Base-by-base conservation (phyloP, 2,113 vertebrate genomes). In the Phyllopteryx taeniolatus region DNA sequence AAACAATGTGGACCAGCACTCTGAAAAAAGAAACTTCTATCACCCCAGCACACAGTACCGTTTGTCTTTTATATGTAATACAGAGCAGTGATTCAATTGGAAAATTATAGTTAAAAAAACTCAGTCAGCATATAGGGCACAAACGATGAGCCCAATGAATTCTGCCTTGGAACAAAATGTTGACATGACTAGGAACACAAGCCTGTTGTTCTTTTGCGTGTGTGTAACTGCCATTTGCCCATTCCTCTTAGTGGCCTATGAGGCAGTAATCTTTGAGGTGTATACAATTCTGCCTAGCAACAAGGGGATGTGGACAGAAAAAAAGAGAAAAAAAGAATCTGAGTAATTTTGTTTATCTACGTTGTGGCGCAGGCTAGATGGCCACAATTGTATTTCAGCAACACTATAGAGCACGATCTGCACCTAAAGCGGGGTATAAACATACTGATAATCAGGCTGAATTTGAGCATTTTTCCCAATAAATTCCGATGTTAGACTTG, bases 1-100 rank as follows among this genome's bases (percentile, higher is more conserved):
- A 92, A 84, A 99, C 93, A 74, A 97, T 94, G 77, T 97, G 93
- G 1, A 96, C 92, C 78, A 99, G 92, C 71, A 98, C 98, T 90
- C 98, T 99, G 89, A 4, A 90, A 86, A 82, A 43, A 74, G 59
- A 61, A 4, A 15, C 8, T 60, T 51, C 12, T 17, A 51, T 51
- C 46, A 7, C 53, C 8, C 17, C 42, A 53, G 56, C 43, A 20
- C 19, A 39, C 14, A 15, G 15, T 2, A 17, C 59, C 7, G 27
- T 60, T 60, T 59, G 12, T 59, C 56, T 61, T 17, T 62, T 20
- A 39, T 20, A 39, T 39, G 35, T 5, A 39, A 10, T 15, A 20
- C 33, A 62, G 7, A 62, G 14, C 27, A 60, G 4, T 2, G n/a
- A 27, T 27, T 27, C 22, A 57, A 57, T 39, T 4, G 60, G 1